A percentile compares a stretch with the other conserved stretches of the same genome.
Evolutionary conservation across 2,888 invertebrate genomes (phyloP).

Genomic region (Spodoptera exigua): DNA sequence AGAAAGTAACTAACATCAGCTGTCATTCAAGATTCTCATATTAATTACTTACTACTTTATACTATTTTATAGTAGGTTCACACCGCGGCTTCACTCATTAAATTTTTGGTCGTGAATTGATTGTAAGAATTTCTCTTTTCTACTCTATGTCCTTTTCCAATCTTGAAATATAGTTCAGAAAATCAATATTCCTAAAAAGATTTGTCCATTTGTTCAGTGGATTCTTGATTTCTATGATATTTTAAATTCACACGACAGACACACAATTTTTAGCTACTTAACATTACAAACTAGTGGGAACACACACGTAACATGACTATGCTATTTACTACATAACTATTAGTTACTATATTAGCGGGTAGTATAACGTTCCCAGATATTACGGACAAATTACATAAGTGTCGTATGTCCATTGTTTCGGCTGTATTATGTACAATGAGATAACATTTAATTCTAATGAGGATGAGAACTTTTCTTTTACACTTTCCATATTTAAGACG

Average conservation of each 20-base stretch:
- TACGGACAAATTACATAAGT: conserved; percentile 60
- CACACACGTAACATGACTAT: conserved; percentile 41
- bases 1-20: conserved; percentile 46
- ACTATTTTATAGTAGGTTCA: too few relatives aligned
- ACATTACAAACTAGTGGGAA: conserved; percentile 26
- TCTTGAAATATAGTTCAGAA: too few relatives aligned
- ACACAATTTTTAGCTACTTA: too few relatives aligned
- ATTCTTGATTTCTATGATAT: too few relatives aligned
- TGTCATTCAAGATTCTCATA: conserved; percentile 18
- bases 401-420: conserved; percentile 76
- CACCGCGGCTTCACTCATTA: too few relatives aligned
- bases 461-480: conserved; percentile 79
- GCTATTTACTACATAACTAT: conserved; percentile 37
- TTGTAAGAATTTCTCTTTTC: too few relatives aligned
- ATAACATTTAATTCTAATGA: conserved; percentile 78
- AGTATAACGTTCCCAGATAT: conserved; percentile 64
- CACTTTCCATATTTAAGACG: conserved; percentile 71
- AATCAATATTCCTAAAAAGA: too few relatives aligned
- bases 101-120: too few relatives aligned
- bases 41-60: too few relatives aligned
- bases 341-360: conserved; percentile 46
- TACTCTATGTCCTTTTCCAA: too few relatives aligned
- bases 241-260: too few relatives aligned
- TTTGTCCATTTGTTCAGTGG: too few relatives aligned
- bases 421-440: conserved; percentile 78